Base-by-base conservation (phyloP, 2,113 vertebrate species). In the Vulpes lagopus region DNA sequence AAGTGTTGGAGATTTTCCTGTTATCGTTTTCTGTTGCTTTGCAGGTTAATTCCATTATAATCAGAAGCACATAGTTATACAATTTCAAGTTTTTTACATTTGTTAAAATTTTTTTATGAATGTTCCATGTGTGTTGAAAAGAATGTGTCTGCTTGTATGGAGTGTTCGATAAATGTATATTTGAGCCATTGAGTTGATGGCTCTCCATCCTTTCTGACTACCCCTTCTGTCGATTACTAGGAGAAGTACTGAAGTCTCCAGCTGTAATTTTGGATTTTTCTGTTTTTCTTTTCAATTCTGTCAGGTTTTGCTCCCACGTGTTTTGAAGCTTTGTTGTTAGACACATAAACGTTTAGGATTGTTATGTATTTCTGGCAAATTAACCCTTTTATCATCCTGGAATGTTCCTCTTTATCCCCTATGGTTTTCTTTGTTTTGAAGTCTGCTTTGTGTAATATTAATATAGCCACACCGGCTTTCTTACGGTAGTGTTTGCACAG, bases 11-110 rank as follows among this genome's bases (percentile, higher is more conserved):
- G 74, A 65, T 92, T 91, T 91, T 86, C 23, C n/a, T 90, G 9
- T 83, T 91, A 11, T 16, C 67, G 69, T 82, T 86, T 76, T 43
- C 8, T 83, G 25, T 65, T 87, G 55, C 82, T 93, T 92, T 79
- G 43, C 78, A 83, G 19, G 76, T 81, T 84, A 92, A 81, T 96
- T 96, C 23, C 49, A 51, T 76, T n/a, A 27, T 83, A 23, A 38
- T 79, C 30, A 43, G 30, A 64, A 64, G 53, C 89, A 27, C 51
- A 71, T 51, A 38, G 51, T 86, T 53, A 57, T 69, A 71, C 76
- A n/a, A 23, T 69, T 94, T 86, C 11, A 69, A 0, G 67, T 81
- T 74, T 55, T 90, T 86, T 3, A 53, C 60, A 10, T 65, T 64
- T 83, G 67, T 85, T 74, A 30, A 81, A 12, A 43, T 76, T 79